phyloP scores from a whole-genome alignment of 2,797 vertebrate genomes.

The Aulostomus chinensis region DNA sequence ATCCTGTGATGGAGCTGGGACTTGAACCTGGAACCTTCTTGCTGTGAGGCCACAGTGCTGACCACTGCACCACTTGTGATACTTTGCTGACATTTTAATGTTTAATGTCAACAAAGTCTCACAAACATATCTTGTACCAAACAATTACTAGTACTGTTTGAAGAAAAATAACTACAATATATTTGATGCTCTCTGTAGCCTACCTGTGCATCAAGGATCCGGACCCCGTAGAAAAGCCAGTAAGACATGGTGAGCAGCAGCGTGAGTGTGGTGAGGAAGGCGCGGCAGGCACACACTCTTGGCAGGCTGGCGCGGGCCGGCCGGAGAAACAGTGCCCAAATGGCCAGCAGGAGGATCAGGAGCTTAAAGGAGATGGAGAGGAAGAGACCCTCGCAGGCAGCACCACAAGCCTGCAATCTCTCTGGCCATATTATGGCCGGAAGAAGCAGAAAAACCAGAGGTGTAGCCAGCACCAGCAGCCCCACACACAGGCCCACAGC shows the following conservation, averaged over 20 bases:
- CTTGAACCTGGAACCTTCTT: too few relatives aligned
- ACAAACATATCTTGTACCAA: too few relatives aligned
- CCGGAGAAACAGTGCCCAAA: slow-evolving; percentile 94
- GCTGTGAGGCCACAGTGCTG: too few relatives aligned
- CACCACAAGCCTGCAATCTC: slow-evolving; percentile 88
- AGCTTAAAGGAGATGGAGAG: slow-evolving; percentile 97
- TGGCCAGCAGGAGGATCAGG: slow-evolving; percentile 92
- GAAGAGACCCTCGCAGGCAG: slow-evolving; percentile 95
- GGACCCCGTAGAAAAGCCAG: slow-evolving; percentile 97
- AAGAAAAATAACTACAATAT: neutral
- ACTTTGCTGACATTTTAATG: too few relatives aligned
- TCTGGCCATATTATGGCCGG: slow-evolving; percentile 91
- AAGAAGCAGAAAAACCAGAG: slow-evolving; percentile 91
- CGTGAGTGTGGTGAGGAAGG: slow-evolving; percentile 89
- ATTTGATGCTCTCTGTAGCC: slow-evolving; percentile 1
- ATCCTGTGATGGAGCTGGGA: too few relatives aligned
- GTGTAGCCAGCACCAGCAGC: slow-evolving; percentile 89
- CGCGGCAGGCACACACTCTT: slow-evolving; percentile 89
- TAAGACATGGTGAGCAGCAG: slow-evolving; percentile 95
- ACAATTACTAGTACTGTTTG: too few relatives aligned
- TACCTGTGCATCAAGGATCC: slow-evolving; percentile 92
- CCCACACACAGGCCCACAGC: slow-evolving; percentile 82
- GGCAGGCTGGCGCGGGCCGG: slow-evolving; percentile 85
- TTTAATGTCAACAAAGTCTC: too few relatives aligned
- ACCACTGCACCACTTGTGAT: too few relatives aligned